A percentile compares a stretch with the other conserved stretches of the same genome.
These are phyloP conservation scores for Pteropus rufus DNA, from an alignment of 2,797 vertebrate species.

Conservation along the genomic window DNA sequence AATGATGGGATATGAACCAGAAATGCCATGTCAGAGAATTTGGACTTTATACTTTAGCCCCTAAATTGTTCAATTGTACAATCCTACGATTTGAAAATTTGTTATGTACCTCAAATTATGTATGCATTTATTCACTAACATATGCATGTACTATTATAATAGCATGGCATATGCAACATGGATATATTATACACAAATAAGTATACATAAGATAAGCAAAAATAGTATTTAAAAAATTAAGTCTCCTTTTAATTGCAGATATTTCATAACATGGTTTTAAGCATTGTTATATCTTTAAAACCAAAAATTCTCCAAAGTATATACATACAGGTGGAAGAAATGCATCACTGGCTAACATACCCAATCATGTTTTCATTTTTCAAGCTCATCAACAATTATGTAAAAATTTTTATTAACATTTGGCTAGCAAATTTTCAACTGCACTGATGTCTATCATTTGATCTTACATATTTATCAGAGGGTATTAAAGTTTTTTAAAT, in stretches of 20 bases:
- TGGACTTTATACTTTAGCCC: not conserved
- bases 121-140: not conserved
- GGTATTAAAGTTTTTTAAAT: not conserved
- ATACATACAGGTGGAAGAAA: not conserved
- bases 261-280: not conserved
- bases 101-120: not conserved
- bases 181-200: not conserved
- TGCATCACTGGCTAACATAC: not conserved
- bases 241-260: not conserved
- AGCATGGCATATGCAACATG: not conserved
- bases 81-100: not conserved
- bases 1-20: not conserved
- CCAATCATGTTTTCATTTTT: not conserved
- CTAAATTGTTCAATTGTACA: not conserved
- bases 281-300: not conserved
- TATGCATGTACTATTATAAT: not conserved
- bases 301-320: not conserved
- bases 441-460: not conserved
- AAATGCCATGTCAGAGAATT: not conserved
- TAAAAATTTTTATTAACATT: not conserved
- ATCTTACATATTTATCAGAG: not conserved
- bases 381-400: not conserved
- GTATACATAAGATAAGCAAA: not conserved
- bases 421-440: not conserved
- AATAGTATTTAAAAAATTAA: not conserved